Base-by-base conservation (phyloP, 2,113 vertebrate genomes). In the Sylvilagus bachmani region DNA sequence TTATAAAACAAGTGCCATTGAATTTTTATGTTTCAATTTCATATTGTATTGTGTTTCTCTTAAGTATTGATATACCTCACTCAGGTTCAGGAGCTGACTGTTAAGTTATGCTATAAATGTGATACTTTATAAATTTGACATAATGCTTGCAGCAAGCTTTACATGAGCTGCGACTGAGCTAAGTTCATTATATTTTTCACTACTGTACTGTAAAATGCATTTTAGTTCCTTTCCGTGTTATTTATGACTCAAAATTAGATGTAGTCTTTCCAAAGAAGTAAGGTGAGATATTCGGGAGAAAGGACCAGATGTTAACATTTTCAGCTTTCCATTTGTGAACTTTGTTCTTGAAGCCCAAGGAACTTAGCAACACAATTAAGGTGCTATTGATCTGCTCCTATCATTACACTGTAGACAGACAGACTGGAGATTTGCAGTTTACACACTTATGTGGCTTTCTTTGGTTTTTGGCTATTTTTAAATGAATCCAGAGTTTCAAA, bases 131-230 rank as follows among this genome's bases (percentile, higher is more conserved):
- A 82, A 91, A 16, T 21, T 12, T 86, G 86, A 96, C 85, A 70
- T 49, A 96, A 89, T 61, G 66, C 24, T 61, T 81, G 4, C 62
- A 87, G 85, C 14, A 49, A 95, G 70, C 11, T 36, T 90, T 90
- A 19, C 78, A 83, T 94, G 93, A 86, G 90, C 73, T 82, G n/a
- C 10, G 14, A 19, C 2, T 5, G 64, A 88, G 44, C 3, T 89
- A 80, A 97, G 27, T 95, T 96, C 85, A 92, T 96, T 97, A 96
- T 44, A 44, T 91, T 94, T 96, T 97, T 96, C 38, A 25, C 64
- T 94, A 8, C 33, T 83, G 21, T 36, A 17, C 58, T 66, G 24
- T 92, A 97, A 98, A 98, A 97, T 84, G 49, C 49, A 94, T 92
- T 97, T 89, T 49, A 84, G 27, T 71, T 95, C 22, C 58, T 94